Evolutionary conservation across 2,113 vertebrate species (phyloP), one percentile per base, ranked within the genome.

Genomic region (Tursiops truncatus): DNA sequence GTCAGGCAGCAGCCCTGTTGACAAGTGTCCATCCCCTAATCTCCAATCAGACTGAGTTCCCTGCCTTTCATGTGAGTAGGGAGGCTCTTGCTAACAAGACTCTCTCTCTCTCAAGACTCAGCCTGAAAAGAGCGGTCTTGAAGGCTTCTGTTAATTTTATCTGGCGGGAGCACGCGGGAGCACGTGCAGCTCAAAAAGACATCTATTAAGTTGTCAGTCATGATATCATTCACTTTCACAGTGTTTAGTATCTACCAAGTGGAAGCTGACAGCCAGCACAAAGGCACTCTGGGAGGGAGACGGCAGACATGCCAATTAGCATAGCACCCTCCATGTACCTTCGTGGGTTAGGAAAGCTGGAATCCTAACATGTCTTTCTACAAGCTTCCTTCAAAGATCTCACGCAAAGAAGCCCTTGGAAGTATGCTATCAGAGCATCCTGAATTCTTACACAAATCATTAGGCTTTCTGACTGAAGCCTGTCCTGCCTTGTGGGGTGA

Each of bases 181-280:
- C 63, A 74, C 77, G 0, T 84, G 94, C 95, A 50, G 90, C 41
- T 95, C 67, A 97, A 90, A 92, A 97, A 98, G 97, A 96, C 63
- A 89, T 67, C 92, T 97, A 97, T 98, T 98, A 98, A 97, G 47
- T 71, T 98, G 96, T 97, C 98, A 97, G 94, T 97, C 95, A 94
- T 58, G 33, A 70, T 95, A 97, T 63, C 94, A 97, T 98, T 97
- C 97, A 92, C 93, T 58, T 98, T 91, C 96, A 94, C 65, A 65
- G 82, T 9, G 6, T 95, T 93, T 92, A 93, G 96, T 92, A 95
- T 97, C 77, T 96, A 80, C 79, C 82, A 92, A 77, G 85, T 73
- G 0, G 91, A 81, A 96, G 94, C 79, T 96, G 98, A 97, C 85
- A 98, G 94, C 77, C 44, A 97, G 97, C 1, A 18, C 95, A 97